A percentile compares a stretch with the other conserved stretches of the same genome.
Conservation (phyloP, 2,113 vertebrate species). For the Ursus arctos region DNA sequence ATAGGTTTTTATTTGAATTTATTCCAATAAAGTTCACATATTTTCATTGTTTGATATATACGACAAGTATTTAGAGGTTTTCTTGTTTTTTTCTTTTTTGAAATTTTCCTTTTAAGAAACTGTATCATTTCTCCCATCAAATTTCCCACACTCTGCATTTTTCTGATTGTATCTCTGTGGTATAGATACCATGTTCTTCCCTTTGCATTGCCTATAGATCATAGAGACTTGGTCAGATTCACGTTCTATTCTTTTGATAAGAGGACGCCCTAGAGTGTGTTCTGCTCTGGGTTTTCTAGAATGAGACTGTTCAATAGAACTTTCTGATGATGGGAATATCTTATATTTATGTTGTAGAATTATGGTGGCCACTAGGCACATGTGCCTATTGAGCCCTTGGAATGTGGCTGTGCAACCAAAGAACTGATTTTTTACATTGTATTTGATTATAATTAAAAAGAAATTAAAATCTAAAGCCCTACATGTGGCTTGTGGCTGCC, state of each 20-base stretch:
- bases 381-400: background rate
- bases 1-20: constrained; percentile 11
- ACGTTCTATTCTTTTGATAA: background rate
- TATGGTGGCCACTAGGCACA: background rate
- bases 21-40: background rate
- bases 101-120: background rate
- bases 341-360: background rate
- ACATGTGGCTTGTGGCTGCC: background rate
- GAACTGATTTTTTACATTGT: background rate
- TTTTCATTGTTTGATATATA: background rate
- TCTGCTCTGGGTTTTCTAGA: background rate
- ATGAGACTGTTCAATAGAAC: background rate
- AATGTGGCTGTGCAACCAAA: background rate
- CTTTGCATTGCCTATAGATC: background rate
- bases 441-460: background rate
- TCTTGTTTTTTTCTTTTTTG: background rate
- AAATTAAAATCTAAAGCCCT: background rate
- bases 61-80: background rate
- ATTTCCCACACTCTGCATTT: background rate
- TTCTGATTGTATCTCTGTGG: background rate
- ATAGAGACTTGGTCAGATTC: background rate
- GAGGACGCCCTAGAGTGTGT: no score
- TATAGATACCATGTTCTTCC: background rate
- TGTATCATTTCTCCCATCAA: background rate
- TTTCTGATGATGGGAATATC: background rate